phyloP scores from a whole-genome alignment of 2,113 vertebrate species.

The Caranx melampygus region DNA sequence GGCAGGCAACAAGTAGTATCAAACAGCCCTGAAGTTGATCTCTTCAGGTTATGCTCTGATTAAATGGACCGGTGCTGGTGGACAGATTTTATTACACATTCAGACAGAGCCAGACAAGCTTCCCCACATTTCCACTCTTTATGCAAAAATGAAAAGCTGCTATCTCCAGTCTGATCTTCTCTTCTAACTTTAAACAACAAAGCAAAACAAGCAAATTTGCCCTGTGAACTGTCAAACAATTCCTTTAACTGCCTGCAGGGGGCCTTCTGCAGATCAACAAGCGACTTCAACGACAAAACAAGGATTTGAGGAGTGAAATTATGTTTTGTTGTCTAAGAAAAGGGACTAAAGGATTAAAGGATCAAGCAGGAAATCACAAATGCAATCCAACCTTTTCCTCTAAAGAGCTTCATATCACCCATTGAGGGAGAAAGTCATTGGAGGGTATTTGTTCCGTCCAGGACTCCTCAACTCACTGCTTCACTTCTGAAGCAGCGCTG shows the following conservation, averaged over 20 bases:
- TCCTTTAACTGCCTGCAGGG: neutral
- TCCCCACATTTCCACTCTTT: neutral
- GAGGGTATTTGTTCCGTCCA: slow-evolving; percentile 62
- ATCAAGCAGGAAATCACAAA: slow-evolving; percentile 79
- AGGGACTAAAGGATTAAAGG: slow-evolving; percentile 75
- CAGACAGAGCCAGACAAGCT: neutral
- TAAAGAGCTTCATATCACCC: slow-evolving; percentile 55
- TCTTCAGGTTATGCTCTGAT: too few species aligned
- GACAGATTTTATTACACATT: too few species aligned
- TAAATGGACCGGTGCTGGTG: too few species aligned
- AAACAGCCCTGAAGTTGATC: too few species aligned
- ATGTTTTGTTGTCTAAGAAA: slow-evolving; percentile 67
- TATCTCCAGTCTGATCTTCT: neutral
- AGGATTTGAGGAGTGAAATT: slow-evolving; percentile 60
- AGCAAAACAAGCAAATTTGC: neutral
- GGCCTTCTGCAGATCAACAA: slow-evolving; percentile 41
- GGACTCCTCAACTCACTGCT: slow-evolving; percentile 70
- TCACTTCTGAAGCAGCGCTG: slow-evolving; percentile 67
- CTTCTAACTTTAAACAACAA: neutral
- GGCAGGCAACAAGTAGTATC: too few species aligned
- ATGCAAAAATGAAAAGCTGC: neutral
- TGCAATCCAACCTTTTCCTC: slow-evolving; percentile 59
- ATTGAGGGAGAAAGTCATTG: slow-evolving; percentile 67
- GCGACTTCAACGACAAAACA: slow-evolving; percentile 30
- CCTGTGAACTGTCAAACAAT: neutral